Evolutionary conservation across 2,888 invertebrate species (phyloP), one percentile per base, ranked within the genome.

Genomic region (Argyresthia albistria): DNA sequence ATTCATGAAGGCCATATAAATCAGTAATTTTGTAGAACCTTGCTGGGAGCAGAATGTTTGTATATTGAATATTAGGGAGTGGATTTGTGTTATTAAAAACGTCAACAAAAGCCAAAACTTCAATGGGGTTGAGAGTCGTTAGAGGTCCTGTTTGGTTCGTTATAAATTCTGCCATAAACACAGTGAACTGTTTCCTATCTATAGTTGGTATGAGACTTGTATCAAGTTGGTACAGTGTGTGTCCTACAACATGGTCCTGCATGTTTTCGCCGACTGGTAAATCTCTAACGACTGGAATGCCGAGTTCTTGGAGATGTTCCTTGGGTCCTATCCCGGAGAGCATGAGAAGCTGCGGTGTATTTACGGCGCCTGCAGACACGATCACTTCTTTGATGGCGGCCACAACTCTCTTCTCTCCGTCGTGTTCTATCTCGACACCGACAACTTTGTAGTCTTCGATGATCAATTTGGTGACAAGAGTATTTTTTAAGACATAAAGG

Each of bases 281-380:
- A 60, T 89, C 81, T 14, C 71, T 66, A 46, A 80, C 64, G 0
- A 88, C 69, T 3, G 73, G 60, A 42, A 89, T 88, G 1, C 68
- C 68, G 11, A 80, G 60, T 0, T 75, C 61, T 39, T 67, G 57
- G 25, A 89, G 64, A 55, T 89, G 80, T 9, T 76, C 60, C 47
- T 60, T 65, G 0, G 89, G 89, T 1, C 90, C 90, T 12, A 90
- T 73, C 1, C 89, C 89, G 0, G 89, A 89, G 1, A 89, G 59
- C 66, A 89, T 69, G 16, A 90, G 62, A 1, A 89, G 61, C 59
- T 89, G 88, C 0, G 89, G 88, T 0, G 89, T 80, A 59, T 89
- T 88, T 4, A 90, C 71, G 4, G 84, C 60, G 9, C 89, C 89
- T 0, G 77, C 87, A 1, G 88, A 88, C 35, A 89, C 50, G 35